Evolutionary conservation across 35 echinoderm and acorn worm genomes (phyloP), one percentile per base, ranked within the genome.

Genomic region (Ophiothrix spiculata): DNA sequence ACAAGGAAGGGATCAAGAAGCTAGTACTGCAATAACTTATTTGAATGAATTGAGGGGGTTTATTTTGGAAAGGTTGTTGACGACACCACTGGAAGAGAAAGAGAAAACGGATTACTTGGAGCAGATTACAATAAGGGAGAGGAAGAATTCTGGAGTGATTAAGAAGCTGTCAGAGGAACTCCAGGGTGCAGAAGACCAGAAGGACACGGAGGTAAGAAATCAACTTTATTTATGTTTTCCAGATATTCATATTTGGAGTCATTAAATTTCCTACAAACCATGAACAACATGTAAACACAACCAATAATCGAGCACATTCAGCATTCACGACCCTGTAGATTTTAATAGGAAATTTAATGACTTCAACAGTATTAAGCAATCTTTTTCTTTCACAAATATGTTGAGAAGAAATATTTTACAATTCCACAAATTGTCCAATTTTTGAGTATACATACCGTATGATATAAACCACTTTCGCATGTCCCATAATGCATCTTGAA

Each of bases 51-150:
- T 99, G 14, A 76, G 87, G 79, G 89, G 86, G 23, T 93, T 99
- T 32, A 99, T 94, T 37, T 63, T 99, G 81, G 96, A 94, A 73
- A 91, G 92, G 83, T 77, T 99, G 56, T 77, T 94, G 29, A 94
- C 96, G 12, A 99, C 96, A 21, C 96, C 96, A 17, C 73, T 99
- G 12, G 96, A 99, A 85, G 96, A 99, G 33, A 92, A 99, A 39
- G 89, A 94, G 33, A 94, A 99, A 54, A 94, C 83, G 13, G 89
- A 99, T 46, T 99, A 99, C 56, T 74, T 99, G 31, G 64, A 40
- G 41, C 84, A 99, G 75, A 99, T 99, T 17, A 91, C 92, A 0
- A 88, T 99, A 17, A 74, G 96, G 36, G 96, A 99, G 82, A 86
- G 79, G 35, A 99, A 99, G 73, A 99, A 99, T 76, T 88, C 92